Base-by-base conservation (phyloP, 2,113 vertebrate species). In the Erpornis zantholeuca region DNA sequence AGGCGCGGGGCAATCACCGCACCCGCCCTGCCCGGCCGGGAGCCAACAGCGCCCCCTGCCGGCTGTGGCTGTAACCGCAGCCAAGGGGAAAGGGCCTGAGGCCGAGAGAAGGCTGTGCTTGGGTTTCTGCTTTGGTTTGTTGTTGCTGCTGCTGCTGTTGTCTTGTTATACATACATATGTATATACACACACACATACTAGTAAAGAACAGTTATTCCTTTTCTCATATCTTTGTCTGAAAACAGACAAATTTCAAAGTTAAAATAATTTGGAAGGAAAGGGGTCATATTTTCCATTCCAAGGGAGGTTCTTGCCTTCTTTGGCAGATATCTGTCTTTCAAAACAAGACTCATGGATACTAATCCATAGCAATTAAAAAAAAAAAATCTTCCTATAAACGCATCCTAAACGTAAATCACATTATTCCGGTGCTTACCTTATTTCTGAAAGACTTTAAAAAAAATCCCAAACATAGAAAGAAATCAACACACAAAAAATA, bases 201-300 rank as follows among this genome's bases (percentile, higher is more conserved):
- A 42, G 25, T 24, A 29, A 29, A 35, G 20, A 50, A 24, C 20
- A 15, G 31, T 24, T 23, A 60, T 12, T 50, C 19, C 15, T 60
- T 40, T 38, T 15, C 12, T 24, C 15, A 17, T 19, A 60, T 31
- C 12, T 60, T 60, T 49, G 44, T 9, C 57, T 77, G 28, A 49
- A 29, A 38, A 24, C 35, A n/a, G 1, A 1, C 0, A 0, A 52
- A 71, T 82, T 42, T 82, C 31, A 38, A 38, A 42, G 8, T 42
- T 42, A 15, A 15, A 42, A 60, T 35, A 50, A 61, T 77, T 20
- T 50, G 22, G 57, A 76, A 31, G 24, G 49, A 35, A 64, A 9
- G 4, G 9, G 19, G 5, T 65, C 25, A 42, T 16, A 29, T 53
- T 65, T 61, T 38, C 45, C 21, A 25, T 40, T 61, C 45, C 21